Conservation (phyloP, 1,140 invertebrate genomes). For the Orchesella cincta region DNA sequence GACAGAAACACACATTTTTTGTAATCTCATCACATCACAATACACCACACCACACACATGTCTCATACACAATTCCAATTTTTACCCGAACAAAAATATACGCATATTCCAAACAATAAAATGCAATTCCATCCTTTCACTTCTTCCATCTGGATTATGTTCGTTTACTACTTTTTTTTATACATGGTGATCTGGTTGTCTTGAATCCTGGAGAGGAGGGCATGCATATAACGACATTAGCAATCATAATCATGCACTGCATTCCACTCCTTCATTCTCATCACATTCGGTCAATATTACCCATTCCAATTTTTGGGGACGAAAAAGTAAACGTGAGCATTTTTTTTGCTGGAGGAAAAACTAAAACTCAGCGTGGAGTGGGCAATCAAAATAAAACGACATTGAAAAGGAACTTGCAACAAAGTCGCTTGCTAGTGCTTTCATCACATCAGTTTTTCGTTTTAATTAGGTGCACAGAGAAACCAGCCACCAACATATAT, state of each 20-base stretch:
- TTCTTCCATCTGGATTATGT: background rate
- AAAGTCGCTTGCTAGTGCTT: no score
- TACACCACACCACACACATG: background rate
- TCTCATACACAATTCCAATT: slow-evolving; percentile 12
- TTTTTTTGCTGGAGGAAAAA: background rate
- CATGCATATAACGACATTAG: background rate
- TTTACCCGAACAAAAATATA: background rate
- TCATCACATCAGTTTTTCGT: background rate
- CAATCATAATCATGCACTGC: background rate
- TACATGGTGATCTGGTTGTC: no score
- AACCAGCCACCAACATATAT: no score
- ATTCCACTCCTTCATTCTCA: background rate
- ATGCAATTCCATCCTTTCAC: background rate
- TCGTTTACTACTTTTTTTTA: background rate
- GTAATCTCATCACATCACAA: slow-evolving; percentile 1
- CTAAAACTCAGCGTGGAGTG: background rate
- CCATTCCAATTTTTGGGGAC: background rate
- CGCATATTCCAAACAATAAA: background rate
- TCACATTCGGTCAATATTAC: background rate
- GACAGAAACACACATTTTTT: background rate
- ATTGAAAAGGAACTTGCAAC: background rate
- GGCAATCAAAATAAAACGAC: background rate
- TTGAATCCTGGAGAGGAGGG: no score
- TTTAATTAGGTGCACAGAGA: no score
- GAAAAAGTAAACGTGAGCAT: background rate